These are phyloP conservation scores for Nibea coibor DNA, from an alignment of 2,113 vertebrate species.

Conservation along the genomic window DNA sequence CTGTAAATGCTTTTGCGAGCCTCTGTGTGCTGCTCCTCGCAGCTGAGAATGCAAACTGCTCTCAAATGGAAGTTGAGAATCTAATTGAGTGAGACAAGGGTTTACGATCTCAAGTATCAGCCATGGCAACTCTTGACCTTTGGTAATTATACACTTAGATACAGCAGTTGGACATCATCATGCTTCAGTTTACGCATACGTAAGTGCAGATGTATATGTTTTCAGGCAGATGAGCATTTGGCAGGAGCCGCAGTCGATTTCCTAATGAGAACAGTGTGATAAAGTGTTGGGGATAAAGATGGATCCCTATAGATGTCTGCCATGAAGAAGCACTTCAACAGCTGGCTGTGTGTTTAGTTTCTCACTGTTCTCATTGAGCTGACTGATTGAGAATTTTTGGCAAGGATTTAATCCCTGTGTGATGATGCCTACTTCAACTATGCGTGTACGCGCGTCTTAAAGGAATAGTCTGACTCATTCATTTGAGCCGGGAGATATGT, in stretches of 20 bases:
- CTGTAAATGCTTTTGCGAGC: conserved; percentile 70
- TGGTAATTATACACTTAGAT: conserved; percentile 50
- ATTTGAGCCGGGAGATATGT: background rate
- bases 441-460: background rate
- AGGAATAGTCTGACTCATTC: background rate
- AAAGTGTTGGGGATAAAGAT: conserved; percentile 22
- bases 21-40: conserved; percentile 69
- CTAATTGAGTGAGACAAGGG: conserved; percentile 68
- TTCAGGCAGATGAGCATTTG: conserved; percentile 30
- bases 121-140: conserved; percentile 43
- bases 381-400: conserved; percentile 16
- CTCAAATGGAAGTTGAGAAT: conserved; percentile 69
- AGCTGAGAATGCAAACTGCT: conserved; percentile 81
- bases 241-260: conserved; percentile 11
- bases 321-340: conserved; percentile 45
- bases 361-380: conserved; percentile 38
- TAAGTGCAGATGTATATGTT: background rate
- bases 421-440: background rate
- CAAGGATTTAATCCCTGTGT: conserved; percentile 12
- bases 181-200: background rate
- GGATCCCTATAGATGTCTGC: conserved; percentile 34
- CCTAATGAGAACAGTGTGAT: conserved; percentile 22
- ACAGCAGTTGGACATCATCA: conserved; percentile 35
- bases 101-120: conserved; percentile 67
- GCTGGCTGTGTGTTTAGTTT: conserved; percentile 47